Evolutionary conservation across 2,113 vertebrate genomes (phyloP), one percentile per base, ranked within the genome.

Genomic region (Craseonycteris thonglongyai): DNA sequence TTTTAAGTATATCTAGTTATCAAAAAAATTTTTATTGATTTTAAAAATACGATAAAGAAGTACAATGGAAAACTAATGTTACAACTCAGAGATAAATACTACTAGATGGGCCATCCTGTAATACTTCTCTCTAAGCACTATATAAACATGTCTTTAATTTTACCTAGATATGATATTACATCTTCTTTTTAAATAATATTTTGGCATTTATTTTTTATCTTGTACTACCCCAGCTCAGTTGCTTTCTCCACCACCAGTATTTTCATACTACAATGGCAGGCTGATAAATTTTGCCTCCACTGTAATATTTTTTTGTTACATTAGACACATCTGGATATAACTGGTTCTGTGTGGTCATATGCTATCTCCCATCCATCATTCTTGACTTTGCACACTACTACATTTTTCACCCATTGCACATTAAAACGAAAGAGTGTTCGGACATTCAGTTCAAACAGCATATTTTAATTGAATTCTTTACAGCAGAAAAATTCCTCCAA

Each of bases 1-100:
- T 76, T 95, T 95, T 84, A 92, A 95, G 81, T 42, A 49, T 59
- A 92, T 56, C 16, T 49, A 74, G 10, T 54, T 47, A 86, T 47
- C 10, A 54, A 28, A 35, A 75, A 38, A 45, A 51, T 65, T 66
- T 40, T 12, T 72, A 49, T 54, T 75, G 71, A 21, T 86, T 76
- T 92, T 92, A 59, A 87, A 95, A 66, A 54, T 30, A 54, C 2
- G 33, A 30, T 14, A 42, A 35, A 69, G 7, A 69, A 74, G 2
- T 26, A 59, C 6, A 75, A 47, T 61, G 33, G 9, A 26, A 82
- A 93, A 4, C 10, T 47, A 71, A 92, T 68, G 22, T 90, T 35
- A 88, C 35, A 56, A 63, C 8, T 9, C 51, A 86, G 38, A 61
- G 15, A 61, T 74, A 79, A 83, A 84, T 63, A 38, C 26, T 38